Base-by-base conservation (phyloP, 2,113 vertebrate genomes). In the Megaleporinus macrocephalus region DNA sequence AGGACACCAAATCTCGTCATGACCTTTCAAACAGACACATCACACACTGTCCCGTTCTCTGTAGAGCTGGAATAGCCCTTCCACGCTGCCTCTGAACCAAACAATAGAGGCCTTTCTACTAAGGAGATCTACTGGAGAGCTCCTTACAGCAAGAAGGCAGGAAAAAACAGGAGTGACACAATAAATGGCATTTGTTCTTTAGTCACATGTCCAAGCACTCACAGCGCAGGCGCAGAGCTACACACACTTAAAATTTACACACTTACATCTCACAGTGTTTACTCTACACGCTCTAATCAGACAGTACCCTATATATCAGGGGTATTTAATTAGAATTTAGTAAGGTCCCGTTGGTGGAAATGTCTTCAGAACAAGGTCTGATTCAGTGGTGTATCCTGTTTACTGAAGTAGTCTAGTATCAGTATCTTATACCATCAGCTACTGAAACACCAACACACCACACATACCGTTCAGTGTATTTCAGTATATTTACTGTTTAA, bases 81-180 rank as follows among this genome's bases (percentile, higher is more conserved):
- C 80, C 81, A 59, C 82, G 73, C 59, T 76, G 87, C 72, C 49
- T 68, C 69, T 72, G 84, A 86, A 33, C 44, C 55, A 49, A 87
- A 92, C 88, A 92, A 92, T 88, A 85, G 76, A 80, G 30, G 63
- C 76, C 87, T 88, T 92, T 91, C 83, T 90, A 80, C 62, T 76
- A 11, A n/a, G 27, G 36, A 75, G 76, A 86, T 24, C 78, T 76
- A 79, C n/a, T n/a, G 79, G 68, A 88, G 84, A 84, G 83, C 81
- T 81, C 30, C 84, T 89, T 84, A 88, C 72, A 74, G 78, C 73
- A 41, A 81, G 9, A 61, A 63, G 78, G 63, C n/a, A 76, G 73
- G 77, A 73, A 47, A 53, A 84, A 77, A 27, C 66, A 77, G 7
- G 26, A 2, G 11, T 61, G 4, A 3, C 55, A 78, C 55, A 81